phyloP scores from a whole-genome alignment of 2,888 invertebrate genomes.

The Chalcosyrphus nemorum region DNA sequence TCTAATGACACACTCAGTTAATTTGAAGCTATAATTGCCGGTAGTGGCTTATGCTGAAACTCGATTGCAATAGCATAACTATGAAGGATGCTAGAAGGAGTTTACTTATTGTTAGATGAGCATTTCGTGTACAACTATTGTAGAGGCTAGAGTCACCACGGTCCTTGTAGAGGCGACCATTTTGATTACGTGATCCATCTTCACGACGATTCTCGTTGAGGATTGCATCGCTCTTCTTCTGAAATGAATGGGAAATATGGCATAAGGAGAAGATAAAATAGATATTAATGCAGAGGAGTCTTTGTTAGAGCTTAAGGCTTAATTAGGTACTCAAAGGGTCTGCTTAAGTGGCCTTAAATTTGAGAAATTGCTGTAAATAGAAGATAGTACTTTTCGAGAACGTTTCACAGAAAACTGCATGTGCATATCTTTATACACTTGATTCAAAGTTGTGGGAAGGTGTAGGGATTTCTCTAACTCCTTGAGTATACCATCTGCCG shows the following conservation, averaged over 20 bases:
- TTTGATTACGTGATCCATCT: constrained; percentile 80
- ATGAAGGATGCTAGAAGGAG: constrained; percentile 33
- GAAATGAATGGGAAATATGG: constrained; percentile 23
- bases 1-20: constrained; percentile 65
- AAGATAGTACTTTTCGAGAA: no score
- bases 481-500: no score
- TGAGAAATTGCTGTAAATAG: no score
- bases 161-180: constrained; percentile 81
- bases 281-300: no score
- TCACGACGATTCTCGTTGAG: constrained; percentile 81
- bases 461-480: no score
- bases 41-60: constrained; percentile 29
- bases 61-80: constrained; percentile 40
- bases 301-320: no score
- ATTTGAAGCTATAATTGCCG: constrained; percentile 63
- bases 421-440: no score
- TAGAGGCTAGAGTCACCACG: constrained; percentile 76
- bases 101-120: constrained; percentile 8
- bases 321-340: no score
- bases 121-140: constrained; percentile 71
- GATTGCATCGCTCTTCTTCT: constrained; percentile 79
- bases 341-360: no score
- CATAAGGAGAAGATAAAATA: no score
- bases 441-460: no score
- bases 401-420: no score